Percentiles rank a stretch among this genome's conserved stretches.
These are phyloP conservation scores for Thamnaconus septentrionalis DNA, from an alignment of 2,113 vertebrate species.

Conservation along the genomic window DNA sequence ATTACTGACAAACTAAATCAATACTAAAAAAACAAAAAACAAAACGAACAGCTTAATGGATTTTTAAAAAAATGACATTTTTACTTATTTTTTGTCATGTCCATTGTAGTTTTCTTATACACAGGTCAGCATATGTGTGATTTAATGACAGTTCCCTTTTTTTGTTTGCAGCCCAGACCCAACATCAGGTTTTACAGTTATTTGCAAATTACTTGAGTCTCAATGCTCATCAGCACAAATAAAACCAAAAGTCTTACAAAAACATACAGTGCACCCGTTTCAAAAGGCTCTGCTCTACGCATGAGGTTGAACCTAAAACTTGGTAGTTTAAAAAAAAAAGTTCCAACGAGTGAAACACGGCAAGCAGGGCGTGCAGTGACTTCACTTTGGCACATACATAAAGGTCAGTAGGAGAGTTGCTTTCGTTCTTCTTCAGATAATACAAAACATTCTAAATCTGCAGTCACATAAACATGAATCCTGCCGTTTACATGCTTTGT, in stretches of 20 bases:
- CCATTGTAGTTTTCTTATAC: neutral
- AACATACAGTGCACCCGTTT: neutral
- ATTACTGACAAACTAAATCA: too few relatives aligned
- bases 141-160: conserved; percentile 44
- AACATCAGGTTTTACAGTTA: conserved; percentile 1
- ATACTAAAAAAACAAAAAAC: too few relatives aligned
- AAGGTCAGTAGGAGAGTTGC: too few relatives aligned
- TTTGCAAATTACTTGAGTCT: conserved; percentile 12
- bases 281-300: neutral
- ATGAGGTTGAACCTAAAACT: neutral
- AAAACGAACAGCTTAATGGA: too few relatives aligned
- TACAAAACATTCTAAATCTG: too few relatives aligned
- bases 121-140: conserved; percentile 6
- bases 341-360: neutral
- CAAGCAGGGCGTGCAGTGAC: conserved; percentile 19
- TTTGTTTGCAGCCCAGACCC: neutral
- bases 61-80: too few relatives aligned
- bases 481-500: too few relatives aligned
- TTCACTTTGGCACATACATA: too few relatives aligned
- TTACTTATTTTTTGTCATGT: too few relatives aligned
- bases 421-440: too few relatives aligned
- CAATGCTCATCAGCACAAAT: neutral
- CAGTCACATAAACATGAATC: too few relatives aligned
- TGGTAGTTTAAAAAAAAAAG: too few relatives aligned
- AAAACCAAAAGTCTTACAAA: conserved; percentile 3